These are phyloP conservation scores for Podotricha telesiphe DNA, from an alignment of 2,888 invertebrate species.

Conservation along the genomic window DNA sequence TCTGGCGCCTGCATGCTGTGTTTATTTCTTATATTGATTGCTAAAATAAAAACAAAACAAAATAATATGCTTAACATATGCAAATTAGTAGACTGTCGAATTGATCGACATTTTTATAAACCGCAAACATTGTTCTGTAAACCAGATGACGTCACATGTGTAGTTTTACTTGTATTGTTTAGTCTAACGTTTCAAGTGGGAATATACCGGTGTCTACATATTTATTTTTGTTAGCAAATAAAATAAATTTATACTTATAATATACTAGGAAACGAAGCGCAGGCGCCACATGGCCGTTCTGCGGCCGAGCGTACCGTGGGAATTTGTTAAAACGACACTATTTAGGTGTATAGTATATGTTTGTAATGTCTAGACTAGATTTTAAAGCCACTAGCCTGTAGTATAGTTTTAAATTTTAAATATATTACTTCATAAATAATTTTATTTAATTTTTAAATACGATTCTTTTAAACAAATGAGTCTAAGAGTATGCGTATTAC, in stretches of 20 bases:
- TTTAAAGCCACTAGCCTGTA: background rate
- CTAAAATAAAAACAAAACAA: background rate
- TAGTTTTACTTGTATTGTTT: constrained; percentile 27
- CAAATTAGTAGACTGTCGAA: background rate
- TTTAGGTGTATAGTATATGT: background rate
- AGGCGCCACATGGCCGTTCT: constrained; percentile 49
- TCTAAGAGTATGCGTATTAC: too few species aligned
- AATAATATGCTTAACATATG: background rate
- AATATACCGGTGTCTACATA: constrained; percentile 26
- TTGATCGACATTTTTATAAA: constrained; percentile 13
- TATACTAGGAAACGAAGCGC: constrained; percentile 34
- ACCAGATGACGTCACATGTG: background rate
- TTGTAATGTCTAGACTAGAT: constrained; percentile 13
- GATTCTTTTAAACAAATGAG: too few species aligned
- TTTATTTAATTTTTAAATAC: too few species aligned
- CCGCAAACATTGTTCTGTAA: background rate
- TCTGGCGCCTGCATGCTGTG: constrained; percentile 8
- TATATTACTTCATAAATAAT: background rate
- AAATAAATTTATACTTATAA: constrained; percentile 36
- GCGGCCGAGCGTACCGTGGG: constrained; percentile 54
- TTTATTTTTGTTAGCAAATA: constrained; percentile 56
- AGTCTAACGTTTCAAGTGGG: constrained; percentile 24
- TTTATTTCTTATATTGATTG: background rate
- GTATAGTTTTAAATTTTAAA: too few species aligned
- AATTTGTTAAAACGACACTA: constrained; percentile 43